These are phyloP conservation scores for Channa argus DNA, from an alignment of 2,113 vertebrate species.

Conservation along the genomic window DNA sequence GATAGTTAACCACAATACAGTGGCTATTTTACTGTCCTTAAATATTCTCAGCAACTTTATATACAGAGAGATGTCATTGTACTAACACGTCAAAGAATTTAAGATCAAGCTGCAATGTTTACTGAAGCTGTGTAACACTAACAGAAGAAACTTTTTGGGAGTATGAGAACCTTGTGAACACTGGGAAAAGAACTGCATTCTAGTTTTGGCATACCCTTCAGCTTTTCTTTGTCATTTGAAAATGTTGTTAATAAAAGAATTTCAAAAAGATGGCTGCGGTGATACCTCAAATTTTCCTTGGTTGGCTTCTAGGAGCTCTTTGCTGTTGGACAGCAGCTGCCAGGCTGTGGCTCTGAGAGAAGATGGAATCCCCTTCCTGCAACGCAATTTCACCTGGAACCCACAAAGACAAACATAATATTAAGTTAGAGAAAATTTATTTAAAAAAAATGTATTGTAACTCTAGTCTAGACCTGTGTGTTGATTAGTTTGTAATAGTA, in stretches of 20 bases:
- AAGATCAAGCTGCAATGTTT: too few species aligned
- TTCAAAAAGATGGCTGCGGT: not conserved
- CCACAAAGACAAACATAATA: not conserved
- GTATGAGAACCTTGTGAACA: not conserved
- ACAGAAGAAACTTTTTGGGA: not conserved
- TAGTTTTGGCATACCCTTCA: too few species aligned
- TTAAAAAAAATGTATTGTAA: too few species aligned
- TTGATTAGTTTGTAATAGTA: too few species aligned
- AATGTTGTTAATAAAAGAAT: not conserved
- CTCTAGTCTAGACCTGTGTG: too few species aligned
- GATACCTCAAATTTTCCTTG: constrained; percentile 89
- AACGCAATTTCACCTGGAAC: constrained; percentile 90
- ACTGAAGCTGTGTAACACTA: not conserved
- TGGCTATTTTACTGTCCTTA: not conserved
- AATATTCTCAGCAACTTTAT: not conserved
- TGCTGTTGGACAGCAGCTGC: constrained; percentile 92
- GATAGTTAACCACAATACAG: not conserved
- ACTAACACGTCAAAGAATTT: too few species aligned
- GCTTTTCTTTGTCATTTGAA: not conserved
- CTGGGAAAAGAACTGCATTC: too few species aligned
- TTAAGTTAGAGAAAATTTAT: not conserved
- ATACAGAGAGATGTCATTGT: not conserved
- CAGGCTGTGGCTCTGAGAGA: constrained; percentile 90
- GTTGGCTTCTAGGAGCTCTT: constrained; percentile 88
- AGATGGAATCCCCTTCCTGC: constrained; percentile 92